Evolutionary conservation across 37 sponge, comb jelly and placozoan genomes (phyloP), one percentile per base, ranked within the genome.

Genomic region (Diacarnus erythraeanus): DNA sequence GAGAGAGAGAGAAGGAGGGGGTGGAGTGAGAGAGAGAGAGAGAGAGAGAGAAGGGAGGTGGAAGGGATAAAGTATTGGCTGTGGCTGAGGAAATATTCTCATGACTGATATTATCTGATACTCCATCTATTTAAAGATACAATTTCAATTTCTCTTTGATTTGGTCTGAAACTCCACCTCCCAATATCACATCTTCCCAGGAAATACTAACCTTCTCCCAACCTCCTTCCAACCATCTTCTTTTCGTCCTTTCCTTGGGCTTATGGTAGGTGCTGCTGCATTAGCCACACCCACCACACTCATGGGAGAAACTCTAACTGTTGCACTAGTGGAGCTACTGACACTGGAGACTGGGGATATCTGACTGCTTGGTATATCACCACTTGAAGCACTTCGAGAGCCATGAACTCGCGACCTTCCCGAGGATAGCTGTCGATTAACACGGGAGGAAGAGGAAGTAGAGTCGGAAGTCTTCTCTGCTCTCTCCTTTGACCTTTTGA

Each of bases 191-290:
- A n/a, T n/a, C n/a, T n/a, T n/a, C n/a, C n/a, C n/a, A n/a, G n/a
- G n/a, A 10, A 47, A 27, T 38, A 61, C 56, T 5, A 27, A 75
- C 76, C 84, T 76, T 66, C 76, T 65, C 17, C 76, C 84, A 27
- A 95, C 96, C 83, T 95, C 96, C 76, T 89, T 92, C 96, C 96
- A 95, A 12, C 93, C 96, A 1, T 95, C 96, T 33, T 95, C 96
- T 60, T 86, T 89, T 37, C 77, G 86, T 20, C 74, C 70, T 43
- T 86, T 88, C 38, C 96, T 38, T 33, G 96, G 96, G 67, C 91
- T 93, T n/a, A 47, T 37, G 25, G 80, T 79, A 66, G 85, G 82
- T 39, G 77, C 72, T 64, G 69, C 29, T 57, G 27, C 29, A 33
- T 22, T 58, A 35, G 23, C 42, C 6, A 5, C 17, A 8, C 42